These are phyloP conservation scores for Pomacea canaliculata DNA, from an alignment of 2,888 invertebrate species.

Conservation along the genomic window DNA sequence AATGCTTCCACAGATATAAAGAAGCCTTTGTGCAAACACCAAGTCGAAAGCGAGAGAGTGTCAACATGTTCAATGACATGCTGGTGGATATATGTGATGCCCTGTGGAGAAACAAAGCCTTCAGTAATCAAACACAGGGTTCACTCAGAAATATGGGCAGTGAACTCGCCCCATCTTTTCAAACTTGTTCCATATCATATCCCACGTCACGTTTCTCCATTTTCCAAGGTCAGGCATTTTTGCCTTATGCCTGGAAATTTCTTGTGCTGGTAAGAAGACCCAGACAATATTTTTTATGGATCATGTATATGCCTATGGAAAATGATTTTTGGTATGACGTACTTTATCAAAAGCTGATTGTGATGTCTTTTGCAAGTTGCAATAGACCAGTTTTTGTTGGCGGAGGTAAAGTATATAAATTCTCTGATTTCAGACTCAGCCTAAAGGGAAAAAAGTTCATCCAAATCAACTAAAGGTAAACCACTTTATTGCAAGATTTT, in stretches of 20 bases:
- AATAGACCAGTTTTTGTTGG: no score
- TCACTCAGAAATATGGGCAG: constrained; percentile 10
- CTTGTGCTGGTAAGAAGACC: background rate
- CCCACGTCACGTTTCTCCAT: constrained; percentile 21
- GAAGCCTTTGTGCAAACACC: constrained; percentile 13
- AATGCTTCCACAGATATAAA: constrained; percentile 21
- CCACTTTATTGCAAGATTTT: background rate
- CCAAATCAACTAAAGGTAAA: constrained; percentile 35
- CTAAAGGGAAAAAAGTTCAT: constrained; percentile 34
- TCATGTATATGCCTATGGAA: no score
- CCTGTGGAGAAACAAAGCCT: constrained; percentile 32
- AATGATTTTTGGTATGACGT: no score
- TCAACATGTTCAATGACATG: constrained; percentile 32
- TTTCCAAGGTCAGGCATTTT: constrained; percentile 23
- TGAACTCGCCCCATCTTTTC: background rate
- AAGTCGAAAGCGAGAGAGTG: constrained; percentile 14
- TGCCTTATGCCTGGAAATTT: constrained; percentile 17
- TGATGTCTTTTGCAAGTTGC: no score
- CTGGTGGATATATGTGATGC: constrained; percentile 34
- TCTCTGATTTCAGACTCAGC: constrained; percentile 28
- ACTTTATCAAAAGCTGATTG: no score
- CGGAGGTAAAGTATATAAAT: no score
- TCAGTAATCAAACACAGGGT: constrained; percentile 18
- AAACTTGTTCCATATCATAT: background rate
- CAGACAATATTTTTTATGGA: background rate